Evolutionary conservation across 2,888 invertebrate genomes (phyloP).

Genomic region (Stenoptilia bipunctidactyla): DNA sequence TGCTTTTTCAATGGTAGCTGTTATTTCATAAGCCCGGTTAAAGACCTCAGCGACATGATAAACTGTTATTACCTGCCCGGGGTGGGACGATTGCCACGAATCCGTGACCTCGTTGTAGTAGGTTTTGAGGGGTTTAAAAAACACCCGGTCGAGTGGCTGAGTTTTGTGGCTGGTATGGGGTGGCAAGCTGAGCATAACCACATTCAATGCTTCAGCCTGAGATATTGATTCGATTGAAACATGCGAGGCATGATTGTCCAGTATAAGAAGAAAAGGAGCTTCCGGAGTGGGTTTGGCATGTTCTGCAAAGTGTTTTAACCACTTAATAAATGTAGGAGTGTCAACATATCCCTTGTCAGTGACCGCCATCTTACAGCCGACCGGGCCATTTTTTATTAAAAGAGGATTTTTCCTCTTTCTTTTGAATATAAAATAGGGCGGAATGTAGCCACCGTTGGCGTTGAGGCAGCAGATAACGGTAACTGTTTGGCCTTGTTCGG

Average conservation of each 20-base stretch:
- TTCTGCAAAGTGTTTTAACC: constrained; percentile 19
- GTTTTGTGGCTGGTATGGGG: constrained; percentile 6
- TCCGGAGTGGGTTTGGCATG: constrained; percentile 15
- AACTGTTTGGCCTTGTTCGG: constrained; percentile 15
- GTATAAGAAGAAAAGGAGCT: no score
- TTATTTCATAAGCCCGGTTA: no score
- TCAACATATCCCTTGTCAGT: no score
- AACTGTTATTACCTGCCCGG: no score
- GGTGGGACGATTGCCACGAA: background rate
- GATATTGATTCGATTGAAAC: constrained; percentile 5
- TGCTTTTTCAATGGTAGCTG: no score
- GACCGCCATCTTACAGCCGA: constrained; percentile 8
- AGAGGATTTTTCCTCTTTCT: constrained; percentile 16
- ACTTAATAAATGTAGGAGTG: constrained; percentile 6
- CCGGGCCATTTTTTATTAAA: constrained; percentile 18
- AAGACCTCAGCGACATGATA: no score
- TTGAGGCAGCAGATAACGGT: constrained; percentile 19
- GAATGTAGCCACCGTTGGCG: constrained; percentile 20
- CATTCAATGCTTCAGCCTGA: constrained; percentile 2
- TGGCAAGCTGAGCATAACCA: constrained; percentile 3
- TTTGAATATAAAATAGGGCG: constrained; percentile 22
- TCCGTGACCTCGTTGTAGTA: background rate
- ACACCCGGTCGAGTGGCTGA: constrained; percentile 2
- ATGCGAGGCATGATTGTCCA: constrained; percentile 15
- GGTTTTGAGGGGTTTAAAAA: background rate